Evolutionary conservation across 2,888 invertebrate genomes (phyloP).

Genomic region (Cynaeus angustus): DNA sequence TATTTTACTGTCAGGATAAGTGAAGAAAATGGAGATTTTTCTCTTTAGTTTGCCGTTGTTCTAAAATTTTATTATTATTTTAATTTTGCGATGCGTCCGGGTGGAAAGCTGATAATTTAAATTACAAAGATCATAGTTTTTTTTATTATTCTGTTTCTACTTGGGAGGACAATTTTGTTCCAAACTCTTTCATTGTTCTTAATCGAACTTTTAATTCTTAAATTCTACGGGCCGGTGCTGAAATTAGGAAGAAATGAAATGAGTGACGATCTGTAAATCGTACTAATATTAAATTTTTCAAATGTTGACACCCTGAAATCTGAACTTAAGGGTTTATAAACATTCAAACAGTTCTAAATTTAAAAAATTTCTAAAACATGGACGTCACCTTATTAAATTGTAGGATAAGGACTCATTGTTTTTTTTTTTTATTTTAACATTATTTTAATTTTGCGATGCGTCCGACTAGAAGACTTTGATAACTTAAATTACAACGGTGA

Average conservation of each 20-base stretch:
- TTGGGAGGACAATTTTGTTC: neutral
- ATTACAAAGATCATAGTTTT: neutral
- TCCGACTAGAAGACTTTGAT: slow-evolving; percentile 60
- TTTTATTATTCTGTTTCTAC: slow-evolving; percentile 7
- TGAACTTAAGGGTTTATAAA: too few relatives aligned
- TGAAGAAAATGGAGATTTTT: slow-evolving; percentile 21
- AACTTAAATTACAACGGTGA: slow-evolving; percentile 52
- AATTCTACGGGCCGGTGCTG: neutral
- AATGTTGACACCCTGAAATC: too few relatives aligned
- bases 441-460: slow-evolving; percentile 62
- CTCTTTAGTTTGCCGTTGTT: slow-evolving; percentile 33
- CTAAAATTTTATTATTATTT: slow-evolving; percentile 61
- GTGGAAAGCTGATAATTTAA: slow-evolving; percentile 61
- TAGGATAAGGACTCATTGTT: too few relatives aligned
- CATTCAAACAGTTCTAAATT: too few relatives aligned
- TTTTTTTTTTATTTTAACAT: slow-evolving; percentile 63
- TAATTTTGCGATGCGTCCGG: slow-evolving; percentile 60
- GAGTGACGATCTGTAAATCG: neutral
- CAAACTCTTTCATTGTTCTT: neutral
- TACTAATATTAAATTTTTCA: too few relatives aligned
- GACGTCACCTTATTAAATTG: too few relatives aligned
- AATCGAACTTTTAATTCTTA: slow-evolving; percentile 25
- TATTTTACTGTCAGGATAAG: slow-evolving; percentile 39
- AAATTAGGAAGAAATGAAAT: neutral
- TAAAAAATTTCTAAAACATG: too few relatives aligned